These are phyloP conservation scores for Pluvianellus socialis DNA, from an alignment of 2,113 vertebrate genomes.

Conservation along the genomic window DNA sequence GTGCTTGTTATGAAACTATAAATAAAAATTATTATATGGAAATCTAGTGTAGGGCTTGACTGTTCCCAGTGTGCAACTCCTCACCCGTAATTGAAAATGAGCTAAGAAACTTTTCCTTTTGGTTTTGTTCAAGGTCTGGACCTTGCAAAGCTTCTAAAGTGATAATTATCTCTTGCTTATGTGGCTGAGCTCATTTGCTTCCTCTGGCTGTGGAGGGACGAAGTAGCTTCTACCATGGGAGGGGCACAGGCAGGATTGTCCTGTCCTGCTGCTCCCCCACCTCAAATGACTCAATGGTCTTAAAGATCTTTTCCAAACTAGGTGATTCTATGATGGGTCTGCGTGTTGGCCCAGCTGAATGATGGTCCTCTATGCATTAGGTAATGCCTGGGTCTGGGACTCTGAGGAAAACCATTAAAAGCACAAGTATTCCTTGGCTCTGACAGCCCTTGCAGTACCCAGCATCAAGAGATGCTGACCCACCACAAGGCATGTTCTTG, in stretches of 20 bases:
- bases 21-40: background rate
- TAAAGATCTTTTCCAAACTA: no score
- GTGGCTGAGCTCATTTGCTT: background rate
- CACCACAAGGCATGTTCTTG: no score
- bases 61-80: background rate
- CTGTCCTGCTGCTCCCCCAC: background rate
- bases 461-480: background rate
- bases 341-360: rapidly evolving
- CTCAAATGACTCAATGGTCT: background rate
- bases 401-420: background rate
- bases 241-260: background rate
- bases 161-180: background rate
- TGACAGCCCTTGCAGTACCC: background rate
- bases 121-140: background rate
- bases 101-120: background rate
- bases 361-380: background rate
- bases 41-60: background rate
- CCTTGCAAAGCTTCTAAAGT: background rate
- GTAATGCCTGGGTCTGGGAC: background rate
- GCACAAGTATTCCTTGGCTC: background rate
- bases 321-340: no score
- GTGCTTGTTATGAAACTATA: background rate
- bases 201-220: background rate
- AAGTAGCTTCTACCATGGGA: rapidly evolving
- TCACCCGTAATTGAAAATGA: background rate